Conservation (phyloP, 2,888 invertebrate species). For the Temnothorax ravouxi region DNA sequence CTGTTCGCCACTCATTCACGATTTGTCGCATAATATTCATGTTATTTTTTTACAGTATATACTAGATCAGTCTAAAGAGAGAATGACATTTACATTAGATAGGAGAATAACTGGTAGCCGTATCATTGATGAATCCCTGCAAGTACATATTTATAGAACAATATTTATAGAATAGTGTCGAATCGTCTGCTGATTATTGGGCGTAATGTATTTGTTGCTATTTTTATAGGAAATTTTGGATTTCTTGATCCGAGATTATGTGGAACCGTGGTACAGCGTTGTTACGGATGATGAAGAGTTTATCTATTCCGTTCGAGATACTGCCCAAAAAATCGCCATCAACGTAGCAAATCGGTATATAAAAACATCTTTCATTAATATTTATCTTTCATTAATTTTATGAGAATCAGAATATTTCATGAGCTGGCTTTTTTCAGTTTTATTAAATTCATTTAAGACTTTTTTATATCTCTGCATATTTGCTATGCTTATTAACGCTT, state of each 20-base stretch:
- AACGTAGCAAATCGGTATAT: conserved; percentile 88
- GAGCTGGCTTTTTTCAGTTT: background rate
- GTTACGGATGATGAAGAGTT: conserved; percentile 92
- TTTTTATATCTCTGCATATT: background rate
- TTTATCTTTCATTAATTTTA: background rate
- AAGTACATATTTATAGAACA: conserved; percentile 85
- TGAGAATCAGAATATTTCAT: background rate
- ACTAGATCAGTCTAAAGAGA: conserved; percentile 81
- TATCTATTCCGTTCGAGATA: conserved; percentile 90
- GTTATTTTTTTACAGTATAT: conserved; percentile 76
- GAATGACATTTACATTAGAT: conserved; percentile 86
- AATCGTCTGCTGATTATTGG: background rate
- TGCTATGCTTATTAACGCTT: background rate
- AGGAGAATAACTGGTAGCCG: conserved; percentile 93
- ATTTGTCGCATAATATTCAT: background rate
- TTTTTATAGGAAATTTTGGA: conserved; percentile 90
- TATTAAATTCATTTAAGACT: background rate
- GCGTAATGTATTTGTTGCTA: conserved; percentile 30
- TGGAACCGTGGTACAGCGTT: conserved; percentile 91
- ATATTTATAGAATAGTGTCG: conserved; percentile 55
- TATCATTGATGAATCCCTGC: conserved; percentile 94
- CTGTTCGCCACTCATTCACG: background rate
- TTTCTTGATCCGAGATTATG: conserved; percentile 93
- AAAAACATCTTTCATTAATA: background rate
- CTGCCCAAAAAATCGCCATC: conserved; percentile 91